Base-by-base conservation (phyloP, 2,888 invertebrate species). In the Tenthredo amoena region DNA sequence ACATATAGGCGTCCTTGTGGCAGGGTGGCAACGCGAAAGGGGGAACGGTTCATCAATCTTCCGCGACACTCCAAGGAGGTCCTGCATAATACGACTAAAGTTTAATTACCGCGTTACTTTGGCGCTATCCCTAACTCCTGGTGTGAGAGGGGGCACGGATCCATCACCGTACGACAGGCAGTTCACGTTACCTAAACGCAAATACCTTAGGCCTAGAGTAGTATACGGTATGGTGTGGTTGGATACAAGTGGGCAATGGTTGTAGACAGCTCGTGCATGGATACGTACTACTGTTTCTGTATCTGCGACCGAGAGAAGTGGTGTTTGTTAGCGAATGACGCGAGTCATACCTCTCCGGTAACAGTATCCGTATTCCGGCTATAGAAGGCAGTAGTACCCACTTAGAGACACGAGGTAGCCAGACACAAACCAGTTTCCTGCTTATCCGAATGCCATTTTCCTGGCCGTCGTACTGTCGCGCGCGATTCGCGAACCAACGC, bases 361-460 rank as follows among this genome's bases (percentile, higher is more conserved):
- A 62, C 62, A 83, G 85, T 74, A 79, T 79, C 79, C 72, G 55
- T 85, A 85, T 83, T 83, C 83, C 43, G 55, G 71, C 85, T 82
- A 68, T 85, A 83, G 85, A 83, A 82, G 58, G 79, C 62, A 85
- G 86, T 85, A 82, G 85, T 84, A 83, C 84, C 87, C 86, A 86
- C 84, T 85, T 89, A 90, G 88, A 88, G 89, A 88, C 87, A 88
- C 88, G 87, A 88, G 87, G 87, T 89, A 90, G 90, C 91, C 90
- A 91, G 91, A 92, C 91, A 91, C 91, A 91, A 92, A 92, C 92
- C 92, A 92, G 92, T 92, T 92, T 92, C 91, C 91, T 90, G 92
- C 90, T 91, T 92, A 92, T 92, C 91, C 90, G 89, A 91, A 90
- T 91, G 89, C 89, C 90, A 90, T 91, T 92, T 92, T 91, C 91